A percentile compares a stretch with the other conserved stretches of the same genome.
Evolutionary conservation across 2,113 vertebrate species (phyloP).

Genomic region (western clawed frog (Xenopus tropicalis)): DNA sequence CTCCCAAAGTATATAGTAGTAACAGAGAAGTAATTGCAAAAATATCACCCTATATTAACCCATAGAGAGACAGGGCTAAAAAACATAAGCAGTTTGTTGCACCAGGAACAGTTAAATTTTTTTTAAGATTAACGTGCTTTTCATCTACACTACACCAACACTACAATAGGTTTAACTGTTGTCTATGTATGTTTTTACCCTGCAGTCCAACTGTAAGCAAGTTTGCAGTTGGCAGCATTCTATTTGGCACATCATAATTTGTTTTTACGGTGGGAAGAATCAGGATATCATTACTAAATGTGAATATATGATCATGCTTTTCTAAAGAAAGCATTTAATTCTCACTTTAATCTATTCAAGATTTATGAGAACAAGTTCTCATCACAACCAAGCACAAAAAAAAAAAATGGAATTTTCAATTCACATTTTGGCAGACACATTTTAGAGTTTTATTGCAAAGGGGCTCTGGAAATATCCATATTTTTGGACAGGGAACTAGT

Average conservation of each 20-base stretch:
- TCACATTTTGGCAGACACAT: slow-evolving; percentile 46
- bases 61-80: too few relatives aligned
- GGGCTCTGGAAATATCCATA: slow-evolving; percentile 46
- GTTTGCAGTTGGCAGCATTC: too few relatives aligned
- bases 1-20: too few relatives aligned
- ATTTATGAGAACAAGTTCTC: slow-evolving; percentile 56
- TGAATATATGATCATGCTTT: slow-evolving; percentile 59
- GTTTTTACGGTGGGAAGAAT: slow-evolving; percentile 65
- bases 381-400: slow-evolving; percentile 54
- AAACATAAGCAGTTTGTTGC: too few relatives aligned
- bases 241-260: slow-evolving; percentile 47
- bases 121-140: too few relatives aligned
- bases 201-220: too few relatives aligned
- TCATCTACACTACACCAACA: too few relatives aligned
- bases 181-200: too few relatives aligned
- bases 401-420: slow-evolving; percentile 57
- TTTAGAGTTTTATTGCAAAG: slow-evolving; percentile 33
- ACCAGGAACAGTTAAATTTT: too few relatives aligned
- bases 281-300: slow-evolving; percentile 59
- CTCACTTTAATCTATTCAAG: slow-evolving; percentile 63
- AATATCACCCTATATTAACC: too few relatives aligned
- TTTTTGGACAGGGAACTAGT: slow-evolving; percentile 42
- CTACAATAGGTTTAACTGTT: too few relatives aligned
- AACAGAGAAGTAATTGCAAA: too few relatives aligned
- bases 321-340: slow-evolving; percentile 57